Conservation (phyloP, 2,797 vertebrate genomes). For the Centropyge bicolor region DNA sequence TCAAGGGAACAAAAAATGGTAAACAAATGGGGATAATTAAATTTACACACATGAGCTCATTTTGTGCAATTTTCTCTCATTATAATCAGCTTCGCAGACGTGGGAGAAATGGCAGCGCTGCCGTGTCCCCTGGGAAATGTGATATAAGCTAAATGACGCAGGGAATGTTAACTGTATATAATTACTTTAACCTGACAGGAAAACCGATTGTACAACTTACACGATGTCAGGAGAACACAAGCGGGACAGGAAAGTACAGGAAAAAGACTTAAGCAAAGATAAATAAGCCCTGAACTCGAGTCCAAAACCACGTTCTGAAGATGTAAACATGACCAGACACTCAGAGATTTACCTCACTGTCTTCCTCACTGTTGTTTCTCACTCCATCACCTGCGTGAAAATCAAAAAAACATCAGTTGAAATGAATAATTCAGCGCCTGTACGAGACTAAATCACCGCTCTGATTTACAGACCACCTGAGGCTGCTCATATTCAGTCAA, state of each 20-base stretch:
- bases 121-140: conserved; percentile 46
- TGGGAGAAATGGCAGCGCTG: conserved; percentile 31
- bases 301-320: not conserved
- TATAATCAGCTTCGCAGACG: conserved; percentile 64
- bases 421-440: conserved; percentile 10
- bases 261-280: not conserved
- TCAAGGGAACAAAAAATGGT: conserved; percentile 14
- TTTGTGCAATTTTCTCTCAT: conserved; percentile 68
- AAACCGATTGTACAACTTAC: conserved; percentile 28
- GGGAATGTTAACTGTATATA: conserved; percentile 45
- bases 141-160: conserved; percentile 45
- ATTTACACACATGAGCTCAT: conserved; percentile 54
- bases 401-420: not conserved
- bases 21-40: conserved; percentile 49
- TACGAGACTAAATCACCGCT: not conserved
- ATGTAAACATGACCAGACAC: not conserved
- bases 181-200: conserved; percentile 40
- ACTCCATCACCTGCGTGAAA: conserved; percentile 2
- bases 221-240: not conserved
- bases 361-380: not conserved
- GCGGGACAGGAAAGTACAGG: not conserved
- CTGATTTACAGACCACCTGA: conserved; percentile 33
- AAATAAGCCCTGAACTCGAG: not conserved
- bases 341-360: not conserved
- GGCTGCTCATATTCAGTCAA: conserved; percentile 25